phyloP scores from a whole-genome alignment of 2,888 invertebrate genomes.

The Argynnis bischoffii region DNA sequence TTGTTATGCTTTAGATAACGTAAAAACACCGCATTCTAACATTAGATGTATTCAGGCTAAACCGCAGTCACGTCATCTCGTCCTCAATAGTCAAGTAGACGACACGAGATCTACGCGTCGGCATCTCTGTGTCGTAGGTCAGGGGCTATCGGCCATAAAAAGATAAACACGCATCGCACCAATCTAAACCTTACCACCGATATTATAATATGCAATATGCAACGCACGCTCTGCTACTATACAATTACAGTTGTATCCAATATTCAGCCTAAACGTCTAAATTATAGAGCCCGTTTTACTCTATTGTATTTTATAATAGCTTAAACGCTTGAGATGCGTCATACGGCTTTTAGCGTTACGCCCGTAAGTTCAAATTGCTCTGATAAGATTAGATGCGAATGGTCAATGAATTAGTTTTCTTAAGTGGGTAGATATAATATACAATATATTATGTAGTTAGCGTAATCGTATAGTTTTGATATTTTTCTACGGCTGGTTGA shows the following conservation, averaged over 20 bases:
- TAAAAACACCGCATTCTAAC: neutral
- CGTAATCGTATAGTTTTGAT: conserved; percentile 5
- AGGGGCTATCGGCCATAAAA: conserved; percentile 39
- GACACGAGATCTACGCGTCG: conserved; percentile 35
- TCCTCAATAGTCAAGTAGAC: conserved; percentile 24
- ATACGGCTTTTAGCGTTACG: conserved; percentile 32
- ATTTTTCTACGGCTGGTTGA: conserved; percentile 4
- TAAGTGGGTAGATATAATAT: neutral
- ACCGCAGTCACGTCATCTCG: conserved; percentile 18
- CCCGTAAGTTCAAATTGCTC: conserved; percentile 35
- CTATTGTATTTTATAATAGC: neutral
- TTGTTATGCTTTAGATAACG: neutral
- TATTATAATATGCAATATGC: conserved; percentile 7
- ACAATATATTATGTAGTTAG: too few species aligned
- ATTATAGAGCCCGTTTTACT: neutral
- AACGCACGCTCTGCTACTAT: neutral
- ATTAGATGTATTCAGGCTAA: neutral
- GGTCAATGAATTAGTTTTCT: conserved; percentile 39
- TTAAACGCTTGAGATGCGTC: conserved; percentile 8
- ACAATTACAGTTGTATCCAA: neutral
- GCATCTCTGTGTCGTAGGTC: conserved; percentile 41
- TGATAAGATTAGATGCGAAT: conserved; percentile 32
- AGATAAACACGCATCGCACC: conserved; percentile 26
- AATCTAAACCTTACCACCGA: conserved; percentile 14
- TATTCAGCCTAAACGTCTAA: neutral